These are phyloP conservation scores for Forbesichthys papilliferus DNA, from an alignment of 2,113 vertebrate genomes.

Conservation along the genomic window DNA sequence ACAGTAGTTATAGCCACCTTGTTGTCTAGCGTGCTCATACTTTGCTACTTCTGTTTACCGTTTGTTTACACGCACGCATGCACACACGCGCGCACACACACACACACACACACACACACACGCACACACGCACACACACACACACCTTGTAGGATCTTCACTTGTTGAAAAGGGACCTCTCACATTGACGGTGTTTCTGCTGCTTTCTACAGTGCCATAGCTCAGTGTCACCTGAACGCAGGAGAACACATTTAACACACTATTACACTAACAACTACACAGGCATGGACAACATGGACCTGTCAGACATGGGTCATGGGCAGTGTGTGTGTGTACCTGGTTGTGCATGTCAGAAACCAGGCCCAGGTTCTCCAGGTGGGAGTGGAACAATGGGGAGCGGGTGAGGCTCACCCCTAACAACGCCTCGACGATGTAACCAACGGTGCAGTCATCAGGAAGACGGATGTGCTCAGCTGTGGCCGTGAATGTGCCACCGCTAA, in stretches of 20 bases:
- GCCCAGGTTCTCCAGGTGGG: constrained; percentile 92
- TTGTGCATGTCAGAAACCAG: constrained; percentile 84
- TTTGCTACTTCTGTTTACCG: too few relatives aligned
- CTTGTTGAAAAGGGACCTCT: constrained; percentile 83
- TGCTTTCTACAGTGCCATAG: constrained; percentile 87
- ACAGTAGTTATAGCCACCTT: too few relatives aligned
- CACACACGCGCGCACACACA: not conserved
- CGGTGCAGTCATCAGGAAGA: constrained; percentile 90
- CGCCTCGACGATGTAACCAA: constrained; percentile 90
- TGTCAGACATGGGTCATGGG: not conserved
- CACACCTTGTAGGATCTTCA: constrained; percentile 89
- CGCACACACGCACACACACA: not conserved
- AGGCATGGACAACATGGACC: not conserved
- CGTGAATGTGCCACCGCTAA: constrained; percentile 86
- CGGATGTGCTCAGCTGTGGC: constrained; percentile 88
- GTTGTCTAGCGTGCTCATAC: too few relatives aligned
- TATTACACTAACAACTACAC: not conserved
- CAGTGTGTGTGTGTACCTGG: not conserved
- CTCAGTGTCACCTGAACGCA: constrained; percentile 85
- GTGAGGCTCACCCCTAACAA: constrained; percentile 84
- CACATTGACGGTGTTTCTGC: constrained; percentile 84
- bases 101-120: not conserved
- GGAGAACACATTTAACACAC: not conserved
- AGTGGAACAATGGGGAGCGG: constrained; percentile 89
- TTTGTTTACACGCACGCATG: not conserved